A percentile compares a stretch with the other conserved stretches of the same genome.
phyloP scores from a whole-genome alignment of 2,797 vertebrate species.

The Crax fasciolata region DNA sequence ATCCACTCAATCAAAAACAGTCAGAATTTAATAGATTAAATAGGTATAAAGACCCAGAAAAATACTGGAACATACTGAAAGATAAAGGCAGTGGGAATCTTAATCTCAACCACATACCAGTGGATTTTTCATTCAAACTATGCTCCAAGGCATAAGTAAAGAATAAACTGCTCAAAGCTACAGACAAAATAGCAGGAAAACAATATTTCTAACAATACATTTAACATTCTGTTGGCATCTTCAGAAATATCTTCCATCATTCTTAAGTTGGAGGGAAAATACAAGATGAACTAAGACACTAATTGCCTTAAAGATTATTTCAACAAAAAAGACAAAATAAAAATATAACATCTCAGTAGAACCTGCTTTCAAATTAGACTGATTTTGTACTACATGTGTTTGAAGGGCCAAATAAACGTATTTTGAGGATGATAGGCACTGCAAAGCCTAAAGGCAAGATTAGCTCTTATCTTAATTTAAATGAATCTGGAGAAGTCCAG shows the following conservation, averaged over 20 bases:
- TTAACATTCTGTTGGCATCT: not conserved
- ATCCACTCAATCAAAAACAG: not conserved
- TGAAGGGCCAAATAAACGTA: not conserved
- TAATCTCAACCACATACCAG: not conserved
- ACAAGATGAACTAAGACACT: not conserved
- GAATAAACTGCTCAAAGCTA: conserved; percentile 19
- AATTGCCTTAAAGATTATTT: not conserved
- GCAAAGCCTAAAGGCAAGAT: not conserved
- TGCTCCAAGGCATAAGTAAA: not conserved
- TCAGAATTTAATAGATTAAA: not conserved
- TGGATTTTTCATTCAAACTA: not conserved
- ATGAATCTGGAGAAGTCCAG: not conserved
- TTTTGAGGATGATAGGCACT: not conserved
- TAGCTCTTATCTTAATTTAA: not conserved
- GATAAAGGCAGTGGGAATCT: conserved; percentile 1
- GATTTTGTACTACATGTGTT: not conserved
- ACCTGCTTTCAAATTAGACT: not conserved
- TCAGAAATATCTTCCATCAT: not conserved
- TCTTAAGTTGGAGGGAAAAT: not conserved
- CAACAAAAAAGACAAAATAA: not conserved
- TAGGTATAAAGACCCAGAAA: not conserved
- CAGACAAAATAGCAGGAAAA: not conserved
- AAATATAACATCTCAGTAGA: not conserved
- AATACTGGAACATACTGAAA: not conserved
- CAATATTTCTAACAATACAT: not conserved